Evolutionary conservation across 2,888 invertebrate genomes (phyloP).

Genomic region (Tricholauxania praeusta): DNA sequence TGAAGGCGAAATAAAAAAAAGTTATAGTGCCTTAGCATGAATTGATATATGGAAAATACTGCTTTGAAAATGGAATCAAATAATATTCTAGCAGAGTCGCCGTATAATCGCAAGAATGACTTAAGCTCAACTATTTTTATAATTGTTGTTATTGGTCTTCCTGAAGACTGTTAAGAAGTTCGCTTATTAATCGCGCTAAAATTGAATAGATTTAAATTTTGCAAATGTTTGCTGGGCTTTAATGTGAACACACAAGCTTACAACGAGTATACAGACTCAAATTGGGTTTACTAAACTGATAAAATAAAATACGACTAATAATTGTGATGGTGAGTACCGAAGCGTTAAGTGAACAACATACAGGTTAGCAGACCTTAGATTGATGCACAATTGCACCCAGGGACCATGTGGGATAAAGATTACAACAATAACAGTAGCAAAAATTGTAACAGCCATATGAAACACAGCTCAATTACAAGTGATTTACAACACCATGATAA

Average conservation of each 20-base stretch:
- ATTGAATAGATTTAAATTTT: neutral
- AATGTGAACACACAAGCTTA: neutral
- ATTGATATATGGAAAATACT: too few relatives aligned
- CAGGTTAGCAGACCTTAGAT: neutral
- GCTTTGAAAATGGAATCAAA: too few relatives aligned
- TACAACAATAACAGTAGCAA: neutral
- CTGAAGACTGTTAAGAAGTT: too few relatives aligned
- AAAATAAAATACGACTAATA: slow-evolving; percentile 39
- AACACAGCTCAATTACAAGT: neutral
- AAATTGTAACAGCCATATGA: neutral
- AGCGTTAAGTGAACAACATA: slow-evolving; percentile 31
- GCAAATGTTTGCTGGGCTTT: neutral
- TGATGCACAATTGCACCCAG: too few relatives aligned
- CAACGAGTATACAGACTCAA: neutral
- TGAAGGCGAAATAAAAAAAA: too few relatives aligned
- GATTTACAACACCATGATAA: slow-evolving; percentile 9
- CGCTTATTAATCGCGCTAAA: neutral
- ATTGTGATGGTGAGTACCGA: slow-evolving; percentile 36
- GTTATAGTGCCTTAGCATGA: too few relatives aligned
- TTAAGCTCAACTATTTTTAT: too few relatives aligned
- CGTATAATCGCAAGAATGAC: neutral
- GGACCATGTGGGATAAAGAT: too few relatives aligned
- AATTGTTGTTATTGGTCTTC: too few relatives aligned
- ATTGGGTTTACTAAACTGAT: slow-evolving; percentile 18
- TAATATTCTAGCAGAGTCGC: too few relatives aligned